Base-by-base conservation (phyloP, 2,113 vertebrate species). In the Galeopterus variegatus region DNA sequence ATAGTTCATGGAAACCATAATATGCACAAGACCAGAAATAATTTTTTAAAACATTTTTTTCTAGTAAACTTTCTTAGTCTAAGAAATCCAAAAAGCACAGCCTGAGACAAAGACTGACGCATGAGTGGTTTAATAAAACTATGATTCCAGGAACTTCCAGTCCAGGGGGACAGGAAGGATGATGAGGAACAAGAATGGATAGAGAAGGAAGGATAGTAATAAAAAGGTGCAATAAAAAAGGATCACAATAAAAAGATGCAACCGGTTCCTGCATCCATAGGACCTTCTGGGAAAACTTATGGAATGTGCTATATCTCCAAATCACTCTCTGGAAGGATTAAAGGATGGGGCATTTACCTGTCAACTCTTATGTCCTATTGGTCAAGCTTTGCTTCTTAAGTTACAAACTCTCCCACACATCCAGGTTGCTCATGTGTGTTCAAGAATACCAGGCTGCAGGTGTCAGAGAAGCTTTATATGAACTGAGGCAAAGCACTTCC, bases 21-120 rank as follows among this genome's bases (percentile, higher is more conserved):
- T 41, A 72, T 41, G 8, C 28, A 82, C 67, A 83, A 73, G 8
- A 89, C 21, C 18, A 90, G 5, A 93, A 6, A 54, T 48, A 86
- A 19, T n/a, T 54, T 69, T 36, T 14, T 2, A 36, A 36, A 50
- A 31, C 31, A 26, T 41, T 62, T 23, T 89, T 90, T n/a, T 58
- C 73, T 93, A 77, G 77, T 72, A n/a, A 72, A 64, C n/a, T 69
- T 95, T 45, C 80, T 92, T 64, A 89, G 31, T 21, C 54, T 96
- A 86, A 92, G 41, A 77, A 89, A 8, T n/a, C 12, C 50, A 19
- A 75, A 95, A 79, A 97, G 50, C 56, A 62, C 56, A 52, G 0
- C 31, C 64, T 65, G 21, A 94, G 52, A 80, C 28, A 91, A 86
- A 86, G 67, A 60, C 41, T 90, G 41, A 36, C 54, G 14, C 26